phyloP scores from a whole-genome alignment of 2,888 invertebrate species.

The Idaea dimidiata region DNA sequence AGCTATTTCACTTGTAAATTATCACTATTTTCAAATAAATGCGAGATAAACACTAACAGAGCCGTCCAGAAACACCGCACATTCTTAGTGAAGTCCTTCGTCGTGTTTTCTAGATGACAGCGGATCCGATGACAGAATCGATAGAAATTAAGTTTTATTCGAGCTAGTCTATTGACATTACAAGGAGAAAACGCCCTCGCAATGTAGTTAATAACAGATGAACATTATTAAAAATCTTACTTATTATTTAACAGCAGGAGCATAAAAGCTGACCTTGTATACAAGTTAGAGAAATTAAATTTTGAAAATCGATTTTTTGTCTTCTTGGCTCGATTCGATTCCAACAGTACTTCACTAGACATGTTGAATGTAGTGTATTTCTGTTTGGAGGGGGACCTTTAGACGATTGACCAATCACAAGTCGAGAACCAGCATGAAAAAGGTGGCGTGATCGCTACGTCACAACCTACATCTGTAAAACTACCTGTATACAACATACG shows the following conservation, averaged over 20 bases:
- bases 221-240: no score
- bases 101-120: constrained; percentile 26
- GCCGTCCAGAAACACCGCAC: constrained; percentile 52
- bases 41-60: constrained; percentile 67
- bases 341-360: constrained; percentile 46
- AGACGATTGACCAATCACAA: constrained; percentile 56
- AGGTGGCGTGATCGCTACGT: constrained; percentile 79
- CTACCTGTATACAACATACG: constrained; percentile 26
- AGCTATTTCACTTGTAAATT: constrained; percentile 69
- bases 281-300: neutral
- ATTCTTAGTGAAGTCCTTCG: constrained; percentile 38
- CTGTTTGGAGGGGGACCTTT: constrained; percentile 48
- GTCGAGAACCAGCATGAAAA: constrained; percentile 51
- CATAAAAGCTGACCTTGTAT: neutral
- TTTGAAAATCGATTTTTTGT: neutral
- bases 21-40: constrained; percentile 67
- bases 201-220: no score
- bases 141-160: neutral
- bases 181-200: neutral
- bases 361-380: constrained; percentile 64
- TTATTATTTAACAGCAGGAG: neutral
- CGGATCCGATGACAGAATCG: neutral
- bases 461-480: constrained; percentile 44
- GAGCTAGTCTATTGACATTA: neutral
- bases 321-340: constrained; percentile 18